A percentile compares a stretch with the other conserved stretches of the same genome.
These are phyloP conservation scores for Ciona savignyi DNA, from an alignment of 23 tunicate genomes.

Conservation along the genomic window DNA sequence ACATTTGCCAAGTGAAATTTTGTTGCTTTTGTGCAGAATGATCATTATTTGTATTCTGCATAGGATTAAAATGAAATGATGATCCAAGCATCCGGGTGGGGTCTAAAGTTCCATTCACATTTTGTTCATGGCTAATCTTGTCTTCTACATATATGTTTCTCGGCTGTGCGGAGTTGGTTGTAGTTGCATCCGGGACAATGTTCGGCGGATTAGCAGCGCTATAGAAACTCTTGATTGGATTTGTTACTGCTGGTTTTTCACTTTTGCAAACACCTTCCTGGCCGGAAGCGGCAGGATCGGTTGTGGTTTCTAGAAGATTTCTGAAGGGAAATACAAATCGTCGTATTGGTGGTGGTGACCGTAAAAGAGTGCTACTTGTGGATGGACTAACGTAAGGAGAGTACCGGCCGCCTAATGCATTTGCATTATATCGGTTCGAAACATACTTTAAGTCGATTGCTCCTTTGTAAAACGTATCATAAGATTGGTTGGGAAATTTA, in stretches of 20 bases:
- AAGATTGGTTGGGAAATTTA: not conserved
- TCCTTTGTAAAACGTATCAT: not conserved
- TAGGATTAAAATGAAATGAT: not conserved
- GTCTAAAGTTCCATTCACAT: not conserved
- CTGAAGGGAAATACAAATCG: conserved; percentile 59
- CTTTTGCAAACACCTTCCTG: not conserved
- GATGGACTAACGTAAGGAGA: not conserved
- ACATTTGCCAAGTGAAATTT: not conserved
- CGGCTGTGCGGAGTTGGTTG: not conserved
- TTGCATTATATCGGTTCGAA: not conserved
- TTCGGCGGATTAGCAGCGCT: no score
- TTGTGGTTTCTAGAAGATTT: conserved; percentile 15
- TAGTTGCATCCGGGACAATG: no score
- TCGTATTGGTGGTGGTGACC: conserved; percentile 62
- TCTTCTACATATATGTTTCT: not conserved
- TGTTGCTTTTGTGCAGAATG: not conserved
- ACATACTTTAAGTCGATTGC: not conserved
- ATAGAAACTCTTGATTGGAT: not conserved
- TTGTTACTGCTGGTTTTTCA: not conserved
- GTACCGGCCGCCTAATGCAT: not conserved
- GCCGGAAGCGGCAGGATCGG: not conserved
- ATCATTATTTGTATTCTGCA: not conserved
- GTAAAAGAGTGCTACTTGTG: not conserved
- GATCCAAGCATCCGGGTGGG: not conserved
- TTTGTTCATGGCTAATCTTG: not conserved